Base-by-base conservation (phyloP, 2,113 vertebrate species). In the Vidua chalybeata region DNA sequence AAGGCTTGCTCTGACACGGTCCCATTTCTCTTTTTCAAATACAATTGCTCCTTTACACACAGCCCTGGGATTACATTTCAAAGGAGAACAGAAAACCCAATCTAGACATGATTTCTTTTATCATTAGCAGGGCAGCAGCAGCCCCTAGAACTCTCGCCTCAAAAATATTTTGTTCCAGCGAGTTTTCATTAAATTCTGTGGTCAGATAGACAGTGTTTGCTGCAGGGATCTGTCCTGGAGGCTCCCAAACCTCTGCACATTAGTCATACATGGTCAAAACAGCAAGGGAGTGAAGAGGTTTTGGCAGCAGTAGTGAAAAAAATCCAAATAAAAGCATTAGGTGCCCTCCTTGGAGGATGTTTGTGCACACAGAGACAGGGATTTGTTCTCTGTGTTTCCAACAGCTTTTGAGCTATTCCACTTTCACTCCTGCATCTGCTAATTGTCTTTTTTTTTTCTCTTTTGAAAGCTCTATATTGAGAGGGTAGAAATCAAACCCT, bases 1-100 rank as follows among this genome's bases (percentile, higher is more conserved):
- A 64, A 31, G 80, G 37, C 86, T 54, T 55, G 46, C 43, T 59
- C 94, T 80, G 37, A 71, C 79, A 52, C 0, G 0, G 52, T 54
- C 80, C 84, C 31, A 21, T 88, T 93, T 84, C 89, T 95, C 83
- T 89, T 90, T 35, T 49, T 68, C 90, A 90, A 64, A 78, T 41
- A 56, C 92, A 92, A 84, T 94, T 64, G 33, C 80, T 93, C 62
- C 73, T 81, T 94, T 87, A 75, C 88, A 90, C 90, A 84, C 73
- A 86, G 83, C 88, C 83, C 31, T 80, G 26, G 94, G 83, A 92
- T 87, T 94, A 73, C 73, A 84, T 87, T 93, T 84, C 85, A 68
- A 75, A 92, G 67, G 79, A 91, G 82, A 88, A 90, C 56, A 90
- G 51, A 78, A 91, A 94, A 75, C 66, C 89, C 79, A 93, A 59